Evolutionary conservation across 53 echinoderm and acorn worm species (phyloP).

Genomic region (Holothuria scabra): DNA sequence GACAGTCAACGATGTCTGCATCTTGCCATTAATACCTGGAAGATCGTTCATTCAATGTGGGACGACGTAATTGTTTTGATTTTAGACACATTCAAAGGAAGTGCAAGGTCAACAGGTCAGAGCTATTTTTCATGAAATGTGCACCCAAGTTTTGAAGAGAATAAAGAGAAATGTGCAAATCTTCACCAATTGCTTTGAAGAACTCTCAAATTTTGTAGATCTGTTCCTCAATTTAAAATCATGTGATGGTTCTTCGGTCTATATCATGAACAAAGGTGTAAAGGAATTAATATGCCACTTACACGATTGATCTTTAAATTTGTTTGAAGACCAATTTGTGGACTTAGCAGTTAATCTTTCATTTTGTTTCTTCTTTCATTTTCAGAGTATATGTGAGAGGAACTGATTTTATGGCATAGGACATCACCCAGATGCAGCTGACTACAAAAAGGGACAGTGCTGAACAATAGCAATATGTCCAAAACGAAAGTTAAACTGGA

Average conservation of each 20-base stretch:
- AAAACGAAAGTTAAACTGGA: conserved; percentile 89
- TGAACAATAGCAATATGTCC: conserved; percentile 58
- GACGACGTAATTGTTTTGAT: no score
- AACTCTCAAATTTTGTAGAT: neutral
- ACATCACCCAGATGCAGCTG: conserved; percentile 9
- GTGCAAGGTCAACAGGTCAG: no score
- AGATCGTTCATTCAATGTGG: no score
- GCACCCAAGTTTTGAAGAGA: no score
- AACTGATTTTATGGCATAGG: neutral
- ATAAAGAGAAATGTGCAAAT: no score
- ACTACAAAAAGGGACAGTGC: neutral
- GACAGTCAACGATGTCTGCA: no score
- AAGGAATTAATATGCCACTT: no score
- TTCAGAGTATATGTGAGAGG: neutral
- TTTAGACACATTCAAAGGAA: no score
- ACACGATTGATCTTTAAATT: no score
- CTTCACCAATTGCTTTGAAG: no score
- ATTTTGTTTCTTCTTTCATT: neutral
- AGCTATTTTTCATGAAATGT: no score
- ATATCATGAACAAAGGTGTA: neutral
- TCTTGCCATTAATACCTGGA: no score
- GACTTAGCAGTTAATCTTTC: neutral
- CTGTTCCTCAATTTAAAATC: neutral
- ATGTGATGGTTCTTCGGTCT: neutral
- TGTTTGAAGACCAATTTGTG: neutral